Conservation (phyloP, 35 echinoderm and acorn worm genomes). For the Acanthaster planci region DNA sequence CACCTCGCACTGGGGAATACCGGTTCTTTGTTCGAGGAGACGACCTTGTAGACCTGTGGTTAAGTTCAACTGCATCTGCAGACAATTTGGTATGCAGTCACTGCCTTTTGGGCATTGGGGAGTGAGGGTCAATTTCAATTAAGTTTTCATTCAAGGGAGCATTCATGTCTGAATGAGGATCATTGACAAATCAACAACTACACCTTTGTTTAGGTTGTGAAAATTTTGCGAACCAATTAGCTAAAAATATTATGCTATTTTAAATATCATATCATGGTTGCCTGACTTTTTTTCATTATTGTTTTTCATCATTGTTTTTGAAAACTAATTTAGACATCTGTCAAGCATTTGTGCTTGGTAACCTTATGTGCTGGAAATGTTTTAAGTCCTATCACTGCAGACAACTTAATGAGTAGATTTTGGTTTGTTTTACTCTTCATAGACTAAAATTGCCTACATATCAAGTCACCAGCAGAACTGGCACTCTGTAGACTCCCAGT, state of each 20-base stretch:
- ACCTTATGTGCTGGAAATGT: no score
- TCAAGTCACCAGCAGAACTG: neutral
- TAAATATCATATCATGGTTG: no score
- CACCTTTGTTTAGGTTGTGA: no score
- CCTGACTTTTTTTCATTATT: no score
- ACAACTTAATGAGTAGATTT: neutral
- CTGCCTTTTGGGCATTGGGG: neutral
- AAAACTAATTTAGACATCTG: no score
- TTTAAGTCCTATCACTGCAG: no score
- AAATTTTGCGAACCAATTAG: no score
- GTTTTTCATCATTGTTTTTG: no score
- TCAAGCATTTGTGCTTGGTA: no score
- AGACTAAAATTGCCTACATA: neutral
- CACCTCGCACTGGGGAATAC: constrained; percentile 52
- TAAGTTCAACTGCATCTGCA: neutral
- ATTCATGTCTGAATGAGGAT: no score
- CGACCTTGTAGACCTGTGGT: constrained; percentile 18
- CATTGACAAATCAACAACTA: no score
- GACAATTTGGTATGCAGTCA: constrained; percentile 24
- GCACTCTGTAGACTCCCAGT: neutral
- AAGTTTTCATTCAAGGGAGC: neutral
- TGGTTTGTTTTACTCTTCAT: neutral
- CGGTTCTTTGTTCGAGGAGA: constrained; percentile 37
- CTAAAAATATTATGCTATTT: no score
- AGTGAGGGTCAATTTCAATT: neutral